Evolutionary conservation across 2,888 invertebrate species (phyloP), one percentile per base, ranked within the genome.

Genomic region (Adela reaumurella): DNA sequence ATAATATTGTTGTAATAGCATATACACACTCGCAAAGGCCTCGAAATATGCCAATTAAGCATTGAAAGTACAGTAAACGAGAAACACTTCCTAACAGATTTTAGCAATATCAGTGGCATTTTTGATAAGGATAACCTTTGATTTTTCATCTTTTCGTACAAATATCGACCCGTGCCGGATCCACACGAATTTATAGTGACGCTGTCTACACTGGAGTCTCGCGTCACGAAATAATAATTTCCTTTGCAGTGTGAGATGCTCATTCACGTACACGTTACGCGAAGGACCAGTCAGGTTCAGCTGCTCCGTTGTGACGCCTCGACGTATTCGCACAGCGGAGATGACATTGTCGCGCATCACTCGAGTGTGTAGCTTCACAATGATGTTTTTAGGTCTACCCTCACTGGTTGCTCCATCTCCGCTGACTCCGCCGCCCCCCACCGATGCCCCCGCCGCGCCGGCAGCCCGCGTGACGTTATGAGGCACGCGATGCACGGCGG

Each of bases 281-380:
- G 18, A n/a, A 16, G 19, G 18, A 4, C 20, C 20, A 17, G 17
- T 17, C 18, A 42, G 24, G 2, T 28, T 17, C 11, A 44, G 17
- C 1, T 24, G 17, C n/a, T 24, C 19, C 3, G 19, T 41, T 11
- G 20, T 43, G 2, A 19, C 24, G 5, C 43, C 28, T 2, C 48
- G 43, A n/a, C 17, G 29, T 4, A 16, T 6, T 19, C 35, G n/a
- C 2, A 19, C 43, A 4, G 44, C 48, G 8, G 18, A 14, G 43
- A 48, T 44, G 17, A 48, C 6, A 17, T 43, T 20, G 28, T 43
- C 44, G 19, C 48, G 48, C 20, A 43, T 14, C n/a, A 35, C 35
- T 8, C 35, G 35, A 3, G 35, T 35, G 6, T 8, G 8, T 14
- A 35, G 14, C n/a, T 35, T 35, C 3, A 14, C 35, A 11, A 35